Evolutionary conservation across 1,140 invertebrate genomes (phyloP).

Genomic region (Anoplophora glabripennis): DNA sequence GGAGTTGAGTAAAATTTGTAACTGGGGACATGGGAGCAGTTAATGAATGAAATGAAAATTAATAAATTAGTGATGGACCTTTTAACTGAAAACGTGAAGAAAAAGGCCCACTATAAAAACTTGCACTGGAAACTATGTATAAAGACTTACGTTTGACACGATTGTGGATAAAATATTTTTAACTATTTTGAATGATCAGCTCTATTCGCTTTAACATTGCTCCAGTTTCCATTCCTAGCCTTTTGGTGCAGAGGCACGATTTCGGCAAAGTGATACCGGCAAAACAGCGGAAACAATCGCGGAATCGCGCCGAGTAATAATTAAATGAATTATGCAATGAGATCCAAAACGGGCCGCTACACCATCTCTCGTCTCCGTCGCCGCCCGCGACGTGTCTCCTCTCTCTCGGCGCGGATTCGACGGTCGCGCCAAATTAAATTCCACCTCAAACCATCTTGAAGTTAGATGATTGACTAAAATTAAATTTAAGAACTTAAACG

Average conservation of each 20-base stretch:
- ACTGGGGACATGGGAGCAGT: no score
- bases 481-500: slow-evolving; percentile 50
- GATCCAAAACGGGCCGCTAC: slow-evolving; percentile 22
- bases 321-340: slow-evolving; percentile 42
- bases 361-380: not conserved
- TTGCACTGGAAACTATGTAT: no score
- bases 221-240: not conserved
- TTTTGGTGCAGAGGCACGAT: not conserved
- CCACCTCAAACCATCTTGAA: slow-evolving; percentile 40
- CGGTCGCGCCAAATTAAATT: slow-evolving; percentile 42
- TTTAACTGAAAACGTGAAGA: no score
- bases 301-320: slow-evolving; percentile 29
- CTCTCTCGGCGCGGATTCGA: slow-evolving; percentile 27
- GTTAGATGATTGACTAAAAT: slow-evolving; percentile 48
- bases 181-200: no score
- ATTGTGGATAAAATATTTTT: no score
- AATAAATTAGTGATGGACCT: no score
- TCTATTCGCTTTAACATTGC: not conserved
- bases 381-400: slow-evolving; percentile 11
- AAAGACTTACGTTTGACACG: no score
- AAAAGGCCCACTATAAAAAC: no score
- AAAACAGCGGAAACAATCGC: slow-evolving; percentile 23
- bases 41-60: no score
- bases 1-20: no score
- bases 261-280: slow-evolving; percentile 9